These are phyloP conservation scores for Pandemis corylana DNA, from an alignment of 2,888 invertebrate genomes.

Conservation along the genomic window DNA sequence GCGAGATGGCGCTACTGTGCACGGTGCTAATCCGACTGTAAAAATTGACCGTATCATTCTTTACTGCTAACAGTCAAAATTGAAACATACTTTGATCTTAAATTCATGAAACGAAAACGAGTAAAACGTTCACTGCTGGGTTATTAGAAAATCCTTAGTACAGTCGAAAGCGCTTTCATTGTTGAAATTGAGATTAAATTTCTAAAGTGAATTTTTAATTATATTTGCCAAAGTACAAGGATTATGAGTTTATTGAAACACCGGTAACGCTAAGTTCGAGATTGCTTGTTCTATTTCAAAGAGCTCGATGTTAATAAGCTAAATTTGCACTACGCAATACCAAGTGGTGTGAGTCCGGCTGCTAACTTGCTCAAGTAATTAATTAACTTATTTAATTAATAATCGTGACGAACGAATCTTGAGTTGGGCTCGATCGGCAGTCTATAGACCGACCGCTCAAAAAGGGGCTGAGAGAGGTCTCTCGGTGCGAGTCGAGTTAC, in stretches of 20 bases:
- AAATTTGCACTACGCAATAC: too few species aligned
- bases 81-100: background rate
- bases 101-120: background rate
- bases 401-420: too few species aligned
- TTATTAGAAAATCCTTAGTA: background rate
- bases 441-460: too few species aligned
- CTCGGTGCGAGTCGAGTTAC: too few species aligned
- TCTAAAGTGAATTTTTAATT: constrained; percentile 5
- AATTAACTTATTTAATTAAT: too few species aligned
- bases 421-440: too few species aligned
- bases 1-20: too few species aligned
- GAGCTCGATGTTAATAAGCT: too few species aligned
- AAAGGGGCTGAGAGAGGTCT: too few species aligned
- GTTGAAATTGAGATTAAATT: background rate
- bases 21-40: background rate
- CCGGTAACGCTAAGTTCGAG: background rate
- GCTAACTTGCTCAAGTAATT: too few species aligned
- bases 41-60: background rate
- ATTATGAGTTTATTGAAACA: background rate
- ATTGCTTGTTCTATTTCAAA: too few species aligned
- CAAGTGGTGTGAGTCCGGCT: too few species aligned
- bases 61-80: background rate
- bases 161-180: background rate
- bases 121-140: background rate
- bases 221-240: background rate